Conservation (phyloP, 2,888 invertebrate genomes). For the Sicus ferrugineus region DNA sequence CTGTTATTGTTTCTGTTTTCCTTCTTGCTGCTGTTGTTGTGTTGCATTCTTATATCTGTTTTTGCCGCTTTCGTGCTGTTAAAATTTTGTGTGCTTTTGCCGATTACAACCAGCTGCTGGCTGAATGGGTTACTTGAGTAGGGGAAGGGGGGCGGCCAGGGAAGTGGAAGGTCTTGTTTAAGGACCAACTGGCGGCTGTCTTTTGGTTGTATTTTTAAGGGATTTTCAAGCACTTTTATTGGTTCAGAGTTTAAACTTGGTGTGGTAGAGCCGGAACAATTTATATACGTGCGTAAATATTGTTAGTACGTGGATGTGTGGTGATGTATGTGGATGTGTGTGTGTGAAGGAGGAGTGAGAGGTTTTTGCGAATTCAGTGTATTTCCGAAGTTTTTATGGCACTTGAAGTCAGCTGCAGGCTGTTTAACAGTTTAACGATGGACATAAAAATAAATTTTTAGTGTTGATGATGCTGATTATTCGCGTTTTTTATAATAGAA, state of each 20-base stretch:
- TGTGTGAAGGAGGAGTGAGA: neutral
- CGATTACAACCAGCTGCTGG: conserved; percentile 12
- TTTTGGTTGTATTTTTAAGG: conserved; percentile 23
- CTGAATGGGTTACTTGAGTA: no score
- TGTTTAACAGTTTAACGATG: conserved; percentile 3
- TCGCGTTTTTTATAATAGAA: no score
- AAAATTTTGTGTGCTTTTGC: neutral
- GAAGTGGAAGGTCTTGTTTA: no score
- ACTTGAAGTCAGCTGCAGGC: conserved; percentile 10
- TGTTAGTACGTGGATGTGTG: neutral
- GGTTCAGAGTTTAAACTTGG: conserved; percentile 5
- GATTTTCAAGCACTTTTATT: neutral
- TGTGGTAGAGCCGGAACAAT: neutral
- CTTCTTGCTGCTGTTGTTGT: neutral
- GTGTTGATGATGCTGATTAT: conserved; percentile 16
- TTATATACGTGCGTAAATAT: neutral
- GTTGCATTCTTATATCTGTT: no score
- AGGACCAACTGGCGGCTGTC: no score
- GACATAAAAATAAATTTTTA: conserved; percentile 5
- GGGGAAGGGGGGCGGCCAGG: no score
- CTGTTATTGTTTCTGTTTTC: no score
- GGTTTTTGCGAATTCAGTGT: neutral
- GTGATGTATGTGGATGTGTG: no score
- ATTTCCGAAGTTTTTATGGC: neutral
- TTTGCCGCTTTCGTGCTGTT: neutral